Percentiles rank a stretch among this genome's conserved stretches.
These are phyloP conservation scores for Acanthurus lineatus DNA, from an alignment of 2,797 vertebrate genomes.

Conservation along the genomic window DNA sequence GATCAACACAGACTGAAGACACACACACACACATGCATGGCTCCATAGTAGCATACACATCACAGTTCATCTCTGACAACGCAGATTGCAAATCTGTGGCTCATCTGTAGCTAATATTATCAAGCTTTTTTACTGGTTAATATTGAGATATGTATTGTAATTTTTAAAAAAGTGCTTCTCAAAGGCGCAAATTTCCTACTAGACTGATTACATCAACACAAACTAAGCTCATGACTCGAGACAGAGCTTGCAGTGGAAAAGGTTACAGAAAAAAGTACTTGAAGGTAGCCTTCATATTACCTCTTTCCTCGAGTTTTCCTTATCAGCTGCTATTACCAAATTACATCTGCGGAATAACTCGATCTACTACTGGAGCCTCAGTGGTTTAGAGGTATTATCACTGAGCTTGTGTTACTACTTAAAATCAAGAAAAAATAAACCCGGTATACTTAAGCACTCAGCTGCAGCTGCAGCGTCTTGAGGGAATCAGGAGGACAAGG, in stretches of 20 bases:
- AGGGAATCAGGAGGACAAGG: not conserved
- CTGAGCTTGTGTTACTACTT: not conserved
- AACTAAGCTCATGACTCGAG: not conserved
- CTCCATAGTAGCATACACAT: conserved; percentile 24
- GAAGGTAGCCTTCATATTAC: not conserved
- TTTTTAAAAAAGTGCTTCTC: not conserved
- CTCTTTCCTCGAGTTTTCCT: not conserved
- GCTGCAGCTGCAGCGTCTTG: not conserved
- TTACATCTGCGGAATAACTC: not conserved
- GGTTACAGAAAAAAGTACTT: not conserved
- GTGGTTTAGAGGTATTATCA: not conserved
- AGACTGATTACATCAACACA: conserved; percentile 16
- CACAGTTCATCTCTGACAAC: conserved; percentile 23
- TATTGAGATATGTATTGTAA: not conserved
- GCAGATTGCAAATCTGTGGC: not conserved
- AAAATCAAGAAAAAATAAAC: not conserved
- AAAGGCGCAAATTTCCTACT: not conserved
- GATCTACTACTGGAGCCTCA: not conserved
- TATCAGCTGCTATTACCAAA: not conserved
- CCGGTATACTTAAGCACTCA: not conserved
- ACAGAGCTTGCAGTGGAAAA: not conserved
- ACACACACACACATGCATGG: conserved; percentile 26
- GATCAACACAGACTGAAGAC: conserved; percentile 18
- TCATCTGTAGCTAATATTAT: not conserved
- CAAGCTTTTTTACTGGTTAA: not conserved